These are phyloP conservation scores for Chelonus formosanus DNA, from an alignment of 2,888 invertebrate genomes.

Conservation along the genomic window DNA sequence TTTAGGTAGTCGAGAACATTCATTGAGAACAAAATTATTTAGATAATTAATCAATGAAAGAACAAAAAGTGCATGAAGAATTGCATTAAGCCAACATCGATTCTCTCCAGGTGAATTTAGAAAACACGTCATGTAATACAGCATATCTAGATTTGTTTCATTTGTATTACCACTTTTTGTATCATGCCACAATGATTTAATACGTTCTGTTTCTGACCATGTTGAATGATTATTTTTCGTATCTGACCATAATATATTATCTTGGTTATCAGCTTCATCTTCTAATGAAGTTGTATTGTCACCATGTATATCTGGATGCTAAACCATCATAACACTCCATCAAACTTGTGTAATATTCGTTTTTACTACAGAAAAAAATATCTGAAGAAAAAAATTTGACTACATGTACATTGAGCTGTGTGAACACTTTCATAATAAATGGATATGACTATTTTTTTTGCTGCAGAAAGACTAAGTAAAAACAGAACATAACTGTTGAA, in stretches of 20 bases:
- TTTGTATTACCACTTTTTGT: too few relatives aligned
- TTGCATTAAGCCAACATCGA: conserved; percentile 58
- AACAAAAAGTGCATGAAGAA: conserved; percentile 54
- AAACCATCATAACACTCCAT: conserved; percentile 66
- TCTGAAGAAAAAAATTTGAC: conserved; percentile 33
- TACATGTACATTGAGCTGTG: conserved; percentile 50
- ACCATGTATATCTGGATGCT: too few relatives aligned
- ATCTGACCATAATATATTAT: too few relatives aligned
- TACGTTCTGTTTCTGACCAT: too few relatives aligned
- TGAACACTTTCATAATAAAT: conserved; percentile 34
- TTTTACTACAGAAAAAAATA: conserved; percentile 57
- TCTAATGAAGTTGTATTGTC: too few relatives aligned
- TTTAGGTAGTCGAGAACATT: conserved; percentile 47
- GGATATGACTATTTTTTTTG: conserved; percentile 26
- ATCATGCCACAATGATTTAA: too few relatives aligned
- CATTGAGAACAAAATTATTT: conserved; percentile 41
- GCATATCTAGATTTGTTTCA: too few relatives aligned
- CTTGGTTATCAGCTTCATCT: too few relatives aligned
- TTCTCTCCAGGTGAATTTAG: conserved; percentile 59
- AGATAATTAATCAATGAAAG: conserved; percentile 49
- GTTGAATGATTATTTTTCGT: too few relatives aligned
- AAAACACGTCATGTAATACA: conserved; percentile 52
- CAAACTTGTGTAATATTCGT: conserved; percentile 66
- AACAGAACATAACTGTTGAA: conserved; percentile 35
- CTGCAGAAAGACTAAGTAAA: conserved; percentile 34